These are phyloP conservation scores for Hipposideros larvatus DNA, from an alignment of 2,797 vertebrate species.

Conservation along the genomic window DNA sequence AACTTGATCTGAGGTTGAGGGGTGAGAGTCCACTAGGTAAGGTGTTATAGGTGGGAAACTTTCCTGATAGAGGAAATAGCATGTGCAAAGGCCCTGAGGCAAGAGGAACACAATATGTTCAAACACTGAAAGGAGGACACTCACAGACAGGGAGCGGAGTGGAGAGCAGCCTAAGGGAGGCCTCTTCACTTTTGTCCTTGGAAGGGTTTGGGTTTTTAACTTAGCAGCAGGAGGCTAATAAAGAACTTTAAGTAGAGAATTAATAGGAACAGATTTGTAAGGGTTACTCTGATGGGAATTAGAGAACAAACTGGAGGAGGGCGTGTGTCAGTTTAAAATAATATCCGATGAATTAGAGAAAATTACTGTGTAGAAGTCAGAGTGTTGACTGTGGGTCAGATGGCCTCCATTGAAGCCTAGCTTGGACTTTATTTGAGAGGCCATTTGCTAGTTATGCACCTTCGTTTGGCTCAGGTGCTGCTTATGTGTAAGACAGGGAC, in stretches of 20 bases:
- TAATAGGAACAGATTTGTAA: neutral
- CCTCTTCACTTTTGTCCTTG: neutral
- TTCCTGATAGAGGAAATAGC: neutral
- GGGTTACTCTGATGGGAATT: neutral
- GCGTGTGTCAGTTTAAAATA: neutral
- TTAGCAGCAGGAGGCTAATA: neutral
- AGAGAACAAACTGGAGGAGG: neutral
- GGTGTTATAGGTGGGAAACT: neutral
- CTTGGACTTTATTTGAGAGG: neutral
- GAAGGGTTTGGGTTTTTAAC: conserved; percentile 24
- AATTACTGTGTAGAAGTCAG: neutral
- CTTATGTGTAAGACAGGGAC: neutral
- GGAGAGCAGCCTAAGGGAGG: neutral
- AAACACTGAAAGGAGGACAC: neutral
- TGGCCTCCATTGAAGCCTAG: neutral
- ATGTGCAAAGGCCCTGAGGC: neutral
- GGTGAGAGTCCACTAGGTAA: neutral
- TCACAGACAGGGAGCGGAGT: neutral
- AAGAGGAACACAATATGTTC: neutral
- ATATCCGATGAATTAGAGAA: neutral
- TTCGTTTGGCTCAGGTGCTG: conserved; percentile 12
- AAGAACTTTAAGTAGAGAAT: conserved; percentile 33
- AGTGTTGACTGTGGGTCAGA: neutral
- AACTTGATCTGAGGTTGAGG: neutral
- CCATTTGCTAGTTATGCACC: neutral